Conservation (phyloP, 2,113 vertebrate species). For the Brienomyrus longianalis region DNA sequence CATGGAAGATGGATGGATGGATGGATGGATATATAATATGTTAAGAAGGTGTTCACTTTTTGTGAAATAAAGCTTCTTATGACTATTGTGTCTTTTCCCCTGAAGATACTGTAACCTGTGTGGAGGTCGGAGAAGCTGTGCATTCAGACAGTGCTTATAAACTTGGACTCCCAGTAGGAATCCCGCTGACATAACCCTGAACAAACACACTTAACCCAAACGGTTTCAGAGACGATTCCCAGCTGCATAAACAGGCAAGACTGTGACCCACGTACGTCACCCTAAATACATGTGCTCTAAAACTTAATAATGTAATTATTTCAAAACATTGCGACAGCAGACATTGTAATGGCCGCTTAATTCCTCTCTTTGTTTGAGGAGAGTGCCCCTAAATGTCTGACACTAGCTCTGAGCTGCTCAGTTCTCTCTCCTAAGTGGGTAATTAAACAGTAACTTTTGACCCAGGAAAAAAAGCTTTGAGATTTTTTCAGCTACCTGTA, state of each 20-base stretch:
- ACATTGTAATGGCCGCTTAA: not conserved
- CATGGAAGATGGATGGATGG: not conserved
- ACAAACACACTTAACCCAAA: not conserved
- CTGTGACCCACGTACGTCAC: not conserved
- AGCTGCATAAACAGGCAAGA: not conserved
- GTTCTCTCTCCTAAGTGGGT: not conserved
- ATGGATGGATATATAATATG: not conserved
- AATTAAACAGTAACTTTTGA: conserved; percentile 1
- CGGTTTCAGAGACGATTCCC: too few species aligned
- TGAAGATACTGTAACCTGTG: not conserved
- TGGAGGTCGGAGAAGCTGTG: not conserved
- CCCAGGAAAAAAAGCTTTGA: not conserved
- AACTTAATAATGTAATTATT: not conserved
- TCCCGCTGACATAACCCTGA: not conserved
- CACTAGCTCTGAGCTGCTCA: not conserved
- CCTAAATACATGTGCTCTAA: not conserved
- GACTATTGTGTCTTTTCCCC: not conserved
- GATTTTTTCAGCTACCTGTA: not conserved
- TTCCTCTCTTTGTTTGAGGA: not conserved
- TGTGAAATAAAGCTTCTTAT: not conserved
- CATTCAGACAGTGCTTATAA: not conserved
- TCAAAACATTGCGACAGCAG: not conserved
- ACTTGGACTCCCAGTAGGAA: not conserved
- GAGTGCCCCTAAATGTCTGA: not conserved
- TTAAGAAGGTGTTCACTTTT: not conserved